A percentile compares a stretch with the other conserved stretches of the same genome.
Conservation (phyloP, 2,888 invertebrate species). For the Caenorhabditis sp. region DNA sequence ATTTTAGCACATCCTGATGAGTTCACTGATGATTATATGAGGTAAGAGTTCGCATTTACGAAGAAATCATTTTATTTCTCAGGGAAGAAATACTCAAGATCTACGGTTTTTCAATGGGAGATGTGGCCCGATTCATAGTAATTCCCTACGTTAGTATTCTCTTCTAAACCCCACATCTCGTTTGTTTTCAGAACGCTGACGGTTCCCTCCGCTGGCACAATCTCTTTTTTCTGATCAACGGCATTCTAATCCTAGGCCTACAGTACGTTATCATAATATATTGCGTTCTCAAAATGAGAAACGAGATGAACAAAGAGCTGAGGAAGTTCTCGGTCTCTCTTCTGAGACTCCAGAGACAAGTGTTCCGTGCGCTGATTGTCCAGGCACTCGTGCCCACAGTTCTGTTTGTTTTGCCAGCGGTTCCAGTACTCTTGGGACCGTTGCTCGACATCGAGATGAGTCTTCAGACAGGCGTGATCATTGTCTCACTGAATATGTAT, state of each 20-base stretch:
- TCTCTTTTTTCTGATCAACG: slow-evolving; percentile 31
- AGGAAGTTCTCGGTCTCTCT: slow-evolving; percentile 24
- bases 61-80: background rate
- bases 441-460: slow-evolving; percentile 17
- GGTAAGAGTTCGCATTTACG: too few species aligned
- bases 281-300: slow-evolving; percentile 33
- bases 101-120: slow-evolving; percentile 27
- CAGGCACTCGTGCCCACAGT: slow-evolving; percentile 30
- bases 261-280: slow-evolving; percentile 33
- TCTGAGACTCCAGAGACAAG: slow-evolving; percentile 26
- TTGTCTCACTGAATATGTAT: slow-evolving; percentile 26
- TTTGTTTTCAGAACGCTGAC: slow-evolving; percentile 16
- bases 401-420: slow-evolving; percentile 31
- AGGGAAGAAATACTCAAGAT: slow-evolving; percentile 24
- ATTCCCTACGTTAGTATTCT: slow-evolving; percentile 43
- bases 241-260: slow-evolving; percentile 19
- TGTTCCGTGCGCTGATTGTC: slow-evolving; percentile 30
- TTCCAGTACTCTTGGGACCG: slow-evolving; percentile 33
- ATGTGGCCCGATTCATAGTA: slow-evolving; percentile 36
- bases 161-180: background rate
- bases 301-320: slow-evolving; percentile 27
- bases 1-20: too few species aligned
- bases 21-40: too few species aligned
- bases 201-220: slow-evolving; percentile 30
- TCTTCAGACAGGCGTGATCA: slow-evolving; percentile 37